Percentiles rank a stretch among this genome's conserved stretches.
Evolutionary conservation across 2,888 invertebrate species (phyloP).

Genomic region (Eupithecia exiguata): DNA sequence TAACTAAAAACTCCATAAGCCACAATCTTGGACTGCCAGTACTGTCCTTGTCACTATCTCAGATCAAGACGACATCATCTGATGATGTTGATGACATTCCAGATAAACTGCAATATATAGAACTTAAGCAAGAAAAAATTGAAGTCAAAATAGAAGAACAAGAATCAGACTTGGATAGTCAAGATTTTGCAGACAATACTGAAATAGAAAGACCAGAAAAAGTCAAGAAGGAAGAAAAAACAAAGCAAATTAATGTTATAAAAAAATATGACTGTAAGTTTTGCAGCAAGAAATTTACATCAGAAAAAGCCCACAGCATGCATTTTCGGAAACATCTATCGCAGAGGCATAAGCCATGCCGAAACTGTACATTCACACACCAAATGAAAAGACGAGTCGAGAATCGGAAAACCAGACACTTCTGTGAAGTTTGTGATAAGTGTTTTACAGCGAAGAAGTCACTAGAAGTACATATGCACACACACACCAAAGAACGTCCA

Average conservation of each 20-base stretch:
- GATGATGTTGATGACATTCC: not conserved
- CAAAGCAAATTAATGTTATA: not conserved
- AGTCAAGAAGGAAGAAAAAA: no score
- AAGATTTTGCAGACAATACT: not conserved
- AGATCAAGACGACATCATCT: not conserved
- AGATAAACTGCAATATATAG: not conserved
- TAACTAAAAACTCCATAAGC: not conserved
- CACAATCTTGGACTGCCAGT: not conserved
- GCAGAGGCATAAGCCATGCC: not conserved
- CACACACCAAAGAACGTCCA: not conserved
- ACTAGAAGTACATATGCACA: not conserved
- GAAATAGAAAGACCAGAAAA: not conserved
- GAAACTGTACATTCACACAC: not conserved
- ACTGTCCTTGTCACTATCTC: not conserved
- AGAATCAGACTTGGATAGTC: not conserved
- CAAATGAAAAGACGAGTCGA: not conserved
- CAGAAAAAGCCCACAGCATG: not conserved
- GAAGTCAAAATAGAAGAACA: not conserved
- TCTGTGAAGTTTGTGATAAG: slow-evolving; percentile 10
- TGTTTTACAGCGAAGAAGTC: slow-evolving; percentile 11
- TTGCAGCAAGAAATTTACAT: not conserved
- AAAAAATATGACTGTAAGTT: not conserved
- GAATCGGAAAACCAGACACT: not conserved
- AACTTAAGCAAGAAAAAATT: not conserved
- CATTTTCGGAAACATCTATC: slow-evolving; percentile 5